A percentile compares a stretch with the other conserved stretches of the same genome.
Evolutionary conservation across 2,797 vertebrate genomes (phyloP).

Genomic region (Dendrocincla tyrannina): DNA sequence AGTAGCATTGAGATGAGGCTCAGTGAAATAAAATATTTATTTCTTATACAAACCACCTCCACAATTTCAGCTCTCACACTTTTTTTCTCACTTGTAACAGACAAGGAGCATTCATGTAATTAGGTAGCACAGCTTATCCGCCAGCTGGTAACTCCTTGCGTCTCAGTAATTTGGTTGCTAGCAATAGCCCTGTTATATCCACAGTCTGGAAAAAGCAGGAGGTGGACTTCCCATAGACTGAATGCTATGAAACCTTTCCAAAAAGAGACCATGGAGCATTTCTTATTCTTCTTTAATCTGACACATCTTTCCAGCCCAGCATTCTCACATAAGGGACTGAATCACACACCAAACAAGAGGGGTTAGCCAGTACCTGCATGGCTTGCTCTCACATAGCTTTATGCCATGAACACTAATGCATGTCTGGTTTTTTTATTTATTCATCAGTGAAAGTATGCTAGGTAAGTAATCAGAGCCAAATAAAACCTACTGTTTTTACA

Average conservation of each 20-base stretch:
- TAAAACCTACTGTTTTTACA: neutral
- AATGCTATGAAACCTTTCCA: neutral
- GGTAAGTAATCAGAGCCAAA: neutral
- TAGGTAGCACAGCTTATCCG: neutral
- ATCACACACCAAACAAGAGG: neutral
- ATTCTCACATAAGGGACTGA: neutral
- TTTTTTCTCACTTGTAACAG: neutral
- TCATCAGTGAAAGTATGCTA: neutral
- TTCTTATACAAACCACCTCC: neutral
- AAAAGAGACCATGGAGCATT: neutral
- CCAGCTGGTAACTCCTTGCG: neutral
- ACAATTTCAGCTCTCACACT: neutral
- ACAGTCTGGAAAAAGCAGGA: neutral
- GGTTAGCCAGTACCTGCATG: neutral
- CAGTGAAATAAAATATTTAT: neutral
- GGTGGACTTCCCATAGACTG: neutral
- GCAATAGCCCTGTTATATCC: neutral
- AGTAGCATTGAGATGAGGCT: neutral
- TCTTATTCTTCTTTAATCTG: neutral
- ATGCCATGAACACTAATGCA: neutral
- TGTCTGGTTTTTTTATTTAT: neutral
- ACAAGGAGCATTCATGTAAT: neutral
- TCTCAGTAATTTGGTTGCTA: neutral
- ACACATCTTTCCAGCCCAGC: neutral
- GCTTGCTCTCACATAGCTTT: neutral